Evolutionary conservation across 64 coral and sea anemone species (phyloP), one percentile per base, ranked within the genome.

Genomic region (Montipora capricornis): DNA sequence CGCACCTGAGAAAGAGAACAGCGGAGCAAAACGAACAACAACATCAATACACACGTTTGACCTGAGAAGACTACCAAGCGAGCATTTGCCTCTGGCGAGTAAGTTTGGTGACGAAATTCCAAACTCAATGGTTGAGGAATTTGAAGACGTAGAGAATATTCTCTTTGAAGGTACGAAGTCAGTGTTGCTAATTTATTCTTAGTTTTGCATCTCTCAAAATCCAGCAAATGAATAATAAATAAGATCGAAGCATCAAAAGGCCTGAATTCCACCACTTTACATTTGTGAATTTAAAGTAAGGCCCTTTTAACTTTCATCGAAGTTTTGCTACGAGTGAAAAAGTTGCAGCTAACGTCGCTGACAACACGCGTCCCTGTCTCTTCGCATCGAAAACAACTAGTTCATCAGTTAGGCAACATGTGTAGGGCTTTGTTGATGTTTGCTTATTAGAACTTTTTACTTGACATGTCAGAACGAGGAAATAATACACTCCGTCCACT

Each of bases 81-180:
- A 50, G 9, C 48, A 9, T 73, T 86, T 67, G 50, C 17, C 17
- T 14, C 5, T 3, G 11, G 9, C 15, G 19, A 71, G 16, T 86
- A 49, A 86, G 24, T 44, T 19, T 8, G 66, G 50, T n/a, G 66
- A 86, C 45, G 17, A 6, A 22, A 68, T 44, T 20, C 46, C 14
- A 70, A 22, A 19, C 61, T 71, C 20, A 9, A 16, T 13, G 17
- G 29, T 44, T 16, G 82, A 49, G 44, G 62, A 86, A 11, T 12
- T 70, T 45, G 61, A 86, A 73, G 82, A 73, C 5, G 47, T 73
- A 5, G 82, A 86, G 15, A 60, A 86, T 1, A 22, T 86, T 22
- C 5, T 16, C 17, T 4, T 86, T 10, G 62, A 86, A 50, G 82
- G 82, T 86, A 20, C 3, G 58, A 66, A 47, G 58, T 46, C 3